phyloP scores from a whole-genome alignment of 2,888 invertebrate species.

The Lepidochrysops patricia region DNA sequence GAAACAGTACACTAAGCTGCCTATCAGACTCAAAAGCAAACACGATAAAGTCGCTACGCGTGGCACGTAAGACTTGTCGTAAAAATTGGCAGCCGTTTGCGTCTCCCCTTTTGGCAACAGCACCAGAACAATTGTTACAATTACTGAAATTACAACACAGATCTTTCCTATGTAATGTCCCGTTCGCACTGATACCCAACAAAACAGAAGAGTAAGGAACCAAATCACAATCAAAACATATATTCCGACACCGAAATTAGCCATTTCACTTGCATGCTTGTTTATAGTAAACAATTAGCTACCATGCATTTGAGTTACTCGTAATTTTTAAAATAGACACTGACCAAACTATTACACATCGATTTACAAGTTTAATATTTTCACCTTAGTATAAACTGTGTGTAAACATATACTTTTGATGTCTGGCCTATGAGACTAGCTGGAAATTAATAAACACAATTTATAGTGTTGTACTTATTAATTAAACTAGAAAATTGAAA shows the following conservation, averaged over 20 bases:
- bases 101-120: conserved; percentile 72
- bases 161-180: conserved; percentile 78
- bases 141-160: conserved; percentile 66
- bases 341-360: conserved; percentile 7
- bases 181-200: conserved; percentile 78
- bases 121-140: conserved; percentile 75
- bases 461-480: background rate
- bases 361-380: background rate
- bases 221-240: conserved; percentile 78
- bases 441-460: background rate
- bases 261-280: conserved; percentile 34
- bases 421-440: background rate
- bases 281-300: background rate
- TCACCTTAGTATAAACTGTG: background rate
- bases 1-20: conserved; percentile 44
- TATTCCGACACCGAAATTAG: conserved; percentile 77
- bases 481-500: background rate
- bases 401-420: background rate
- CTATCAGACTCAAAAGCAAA: conserved; percentile 39
- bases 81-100: conserved; percentile 61
- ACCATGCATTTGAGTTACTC: background rate
- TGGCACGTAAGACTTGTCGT: conserved; percentile 48
- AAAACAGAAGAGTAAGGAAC: conserved; percentile 76
- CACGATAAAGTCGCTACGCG: conserved; percentile 43
- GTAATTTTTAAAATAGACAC: conserved; percentile 1